Evolutionary conservation across 2,113 vertebrate genomes (phyloP), one percentile per base, ranked within the genome.

Genomic region (Tichodroma muraria): DNA sequence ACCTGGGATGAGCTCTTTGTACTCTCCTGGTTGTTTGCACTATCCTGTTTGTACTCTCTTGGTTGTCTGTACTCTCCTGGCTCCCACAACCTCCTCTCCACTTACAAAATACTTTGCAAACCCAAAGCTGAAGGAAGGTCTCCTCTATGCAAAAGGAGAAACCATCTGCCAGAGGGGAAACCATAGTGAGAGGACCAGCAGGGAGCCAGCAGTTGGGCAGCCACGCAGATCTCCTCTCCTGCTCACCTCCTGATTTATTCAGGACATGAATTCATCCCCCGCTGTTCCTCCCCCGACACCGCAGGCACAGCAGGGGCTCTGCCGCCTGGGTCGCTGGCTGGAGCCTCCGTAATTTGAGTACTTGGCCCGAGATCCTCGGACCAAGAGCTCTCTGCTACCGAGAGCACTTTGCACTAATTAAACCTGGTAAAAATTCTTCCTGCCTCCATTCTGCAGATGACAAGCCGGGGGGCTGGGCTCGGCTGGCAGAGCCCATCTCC

Each of bases 341-440:
- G 15, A 80, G 76, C 90, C 52, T 54, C 47, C 2, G 47, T 33
- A 56, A 95, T 68, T 44, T 37, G 81, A 95, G 94, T 10, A n/a
- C 81, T 91, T 72, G 84, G 87, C 17, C 47, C 3, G 24, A 84
- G 60, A 68, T 83, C 44, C 92, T 81, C 59, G 44, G 40, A 75
- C 61, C 80, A 15, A 63, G 59, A 89, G 65, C 84, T 18, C 35
- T 40, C 15, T 59, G 87, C 81, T 69, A 40, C 64, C 24, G 24
- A 61, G 54, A 83, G 75, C 89, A 87, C 86, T 96, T 45, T 61
- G 83, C 63, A 38, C 42, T 84, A 87, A 94, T 96, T 86, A 92
- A 88, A 80, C 66, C 13, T 17, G 6, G 14, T 49, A 13, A 47
- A 53, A 59, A 52, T 27, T 63, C 33, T 38, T 20, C 17, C 42